Base-by-base conservation (phyloP, 2,113 vertebrate genomes). In the Labeo rohita region DNA sequence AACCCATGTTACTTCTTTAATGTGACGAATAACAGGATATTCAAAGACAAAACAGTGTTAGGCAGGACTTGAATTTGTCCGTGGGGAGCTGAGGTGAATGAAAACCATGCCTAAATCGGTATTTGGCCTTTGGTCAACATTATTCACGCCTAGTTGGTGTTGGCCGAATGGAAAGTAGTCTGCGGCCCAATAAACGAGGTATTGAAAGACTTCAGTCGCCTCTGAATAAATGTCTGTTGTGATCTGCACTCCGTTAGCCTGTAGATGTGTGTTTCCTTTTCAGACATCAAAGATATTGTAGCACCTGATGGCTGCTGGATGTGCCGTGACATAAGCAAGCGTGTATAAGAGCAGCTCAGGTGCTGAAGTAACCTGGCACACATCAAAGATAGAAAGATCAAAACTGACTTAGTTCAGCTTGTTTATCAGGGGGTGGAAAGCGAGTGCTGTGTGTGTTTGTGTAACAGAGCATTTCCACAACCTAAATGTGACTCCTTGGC, bases 301-400 rank as follows among this genome's bases (percentile, higher is more conserved):
- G 76, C 66, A 47, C 77, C 50, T 28, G 39, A 52, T 18, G 73
- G 34, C 63, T 85, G 85, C 87, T 73, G 72, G 85, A 87, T 89
- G 87, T 80, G 83, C 80, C 59, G 54, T 84, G 79, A 80, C 81
- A 84, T 70, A 84, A 75, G 23, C 21, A 66, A 56, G 43, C 61
- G 36, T 47, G 82, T 45, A 23, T 18, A 43, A 65, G 34, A 8
- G 36, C 12, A 74, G 45, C 28, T 83, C 18, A 43, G 81, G 34
- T 56, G 12, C n/a, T 84, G 34, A 72, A 70, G 23, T 50, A 18
- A 70, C 80, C 28, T 16, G n/a, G 28, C 1, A 1, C 18, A 54
- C 23, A 54, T 83, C 80, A 54, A 50, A 83, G 80, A 52, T 39
- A 18, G 65, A 52, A 68, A 39, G 45, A 83, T 83, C 65, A 83